Base-by-base conservation (phyloP, 2,888 invertebrate genomes). In the Odontocerum albicorne region DNA sequence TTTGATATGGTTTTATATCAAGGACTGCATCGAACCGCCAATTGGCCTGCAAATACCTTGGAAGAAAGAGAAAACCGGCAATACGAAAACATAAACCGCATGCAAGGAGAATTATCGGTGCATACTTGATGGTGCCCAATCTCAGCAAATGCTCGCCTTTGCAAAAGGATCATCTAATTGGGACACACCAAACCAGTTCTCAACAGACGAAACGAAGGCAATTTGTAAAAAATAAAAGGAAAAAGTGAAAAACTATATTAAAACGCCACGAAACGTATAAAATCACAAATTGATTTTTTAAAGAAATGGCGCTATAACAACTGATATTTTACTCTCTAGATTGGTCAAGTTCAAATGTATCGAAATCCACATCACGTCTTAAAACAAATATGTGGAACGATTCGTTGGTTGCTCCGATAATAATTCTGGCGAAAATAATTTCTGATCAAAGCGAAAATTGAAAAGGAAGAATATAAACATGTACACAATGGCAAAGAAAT, bases 371-470 rank as follows among this genome's bases (percentile, higher is more conserved):
- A 51, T 57, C 57, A 57, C 49, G 57, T 57, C 49, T 51, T 49
- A 39, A 53, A 57, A 49, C 53, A 57, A 57, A 57, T 56, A 56
- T 51, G 50, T 49, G 50, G 45, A 55, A 45, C 45, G 45, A 20
- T 38, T 38, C 52, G 45, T 45, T 22, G 45, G 32, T 13, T 16
- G 44, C 13, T 27, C 38, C 38, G 21, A 22, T 52, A 52, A 52
- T 52, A 45, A 52, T 44, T 52, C 40, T 22, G 38, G 17, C 45
- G 45, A 52, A 52, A 52, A 45, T 45, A 32, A 45, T 52, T 52
- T 47, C 17, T 21, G 27, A 47, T 22, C 12, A 16, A 8, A 15
- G 22, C 13, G 10, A 15, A 20, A 22, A 15, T 19, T 15, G 6
- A 17, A 2, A 12, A 17, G 19, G 20, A 12, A 39, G 19, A 8